These are phyloP conservation scores for Pangasius macronema DNA, from an alignment of 2,797 vertebrate genomes.

Conservation along the genomic window DNA sequence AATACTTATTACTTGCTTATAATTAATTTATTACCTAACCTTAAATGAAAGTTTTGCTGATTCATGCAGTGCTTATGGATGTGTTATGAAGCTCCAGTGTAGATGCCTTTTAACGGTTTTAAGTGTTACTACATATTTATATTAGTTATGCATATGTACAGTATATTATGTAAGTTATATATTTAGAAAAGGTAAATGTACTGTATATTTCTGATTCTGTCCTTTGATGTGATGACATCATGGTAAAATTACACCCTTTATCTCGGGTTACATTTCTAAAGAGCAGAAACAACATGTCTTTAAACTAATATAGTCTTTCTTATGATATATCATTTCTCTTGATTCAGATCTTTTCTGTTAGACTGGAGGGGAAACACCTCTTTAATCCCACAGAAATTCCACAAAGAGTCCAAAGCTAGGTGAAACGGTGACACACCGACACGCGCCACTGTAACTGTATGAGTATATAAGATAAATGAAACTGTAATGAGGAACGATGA, in stretches of 20 bases:
- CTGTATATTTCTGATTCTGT: not conserved
- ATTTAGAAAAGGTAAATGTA: not conserved
- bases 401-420: not conserved
- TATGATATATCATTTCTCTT: not conserved
- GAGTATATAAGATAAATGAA: not conserved
- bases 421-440: not conserved
- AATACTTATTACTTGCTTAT: not conserved
- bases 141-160: too few species aligned
- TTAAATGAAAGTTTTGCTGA: too few species aligned
- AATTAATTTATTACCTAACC: not conserved
- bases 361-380: not conserved
- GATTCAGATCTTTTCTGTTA: not conserved
- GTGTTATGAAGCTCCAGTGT: not conserved
- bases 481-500: not conserved
- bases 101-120: too few species aligned
- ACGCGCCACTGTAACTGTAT: not conserved
- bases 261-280: not conserved
- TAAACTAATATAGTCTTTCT: not conserved
- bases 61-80: not conserved
- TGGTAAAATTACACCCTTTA: not conserved
- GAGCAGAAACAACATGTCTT: not conserved
- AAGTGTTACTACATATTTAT: too few species aligned
- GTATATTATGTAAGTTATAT: too few species aligned
- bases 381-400: not conserved
- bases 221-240: not conserved